Evolutionary conservation across 2,888 invertebrate species (phyloP).

Genomic region (Anodontia alba): DNA sequence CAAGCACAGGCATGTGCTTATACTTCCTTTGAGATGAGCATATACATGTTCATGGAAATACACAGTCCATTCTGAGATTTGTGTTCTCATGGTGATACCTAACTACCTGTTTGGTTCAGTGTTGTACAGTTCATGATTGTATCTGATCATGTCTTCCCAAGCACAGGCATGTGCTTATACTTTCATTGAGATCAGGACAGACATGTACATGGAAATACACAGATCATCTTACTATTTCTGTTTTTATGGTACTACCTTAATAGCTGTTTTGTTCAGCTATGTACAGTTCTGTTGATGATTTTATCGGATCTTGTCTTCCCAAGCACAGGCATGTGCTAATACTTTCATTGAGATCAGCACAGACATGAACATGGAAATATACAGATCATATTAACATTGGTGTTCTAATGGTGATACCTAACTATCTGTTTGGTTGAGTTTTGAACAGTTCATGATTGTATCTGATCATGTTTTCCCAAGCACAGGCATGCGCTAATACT

Average conservation of each 20-base stretch:
- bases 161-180: constrained; percentile 6
- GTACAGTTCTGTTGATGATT: neutral
- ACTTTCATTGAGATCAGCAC: neutral
- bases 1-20: neutral
- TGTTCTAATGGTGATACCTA: too few relatives aligned
- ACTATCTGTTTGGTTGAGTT: too few relatives aligned
- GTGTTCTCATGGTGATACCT: too few relatives aligned
- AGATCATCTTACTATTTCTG: too few relatives aligned
- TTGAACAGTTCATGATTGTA: too few relatives aligned
- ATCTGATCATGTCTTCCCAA: neutral
- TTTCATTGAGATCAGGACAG: neutral
- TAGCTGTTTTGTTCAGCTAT: too few relatives aligned
- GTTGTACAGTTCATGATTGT: too few relatives aligned
- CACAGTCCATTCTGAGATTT: too few relatives aligned
- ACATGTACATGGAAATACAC: neutral
- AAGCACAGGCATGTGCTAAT: constrained; percentile 16
- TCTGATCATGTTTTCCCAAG: neutral
- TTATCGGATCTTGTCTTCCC: neutral
- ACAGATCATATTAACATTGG: too few relatives aligned
- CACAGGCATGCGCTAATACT: constrained; percentile 1
- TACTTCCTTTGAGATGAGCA: neutral
- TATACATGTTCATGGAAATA: neutral
- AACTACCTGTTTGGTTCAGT: too few relatives aligned
- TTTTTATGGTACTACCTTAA: too few relatives aligned
- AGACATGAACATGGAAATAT: neutral